Percentiles rank a stretch among this genome's conserved stretches.
Evolutionary conservation across 1,140 invertebrate genomes (phyloP).

Genomic region (Thaumatotibia leucotreta): DNA sequence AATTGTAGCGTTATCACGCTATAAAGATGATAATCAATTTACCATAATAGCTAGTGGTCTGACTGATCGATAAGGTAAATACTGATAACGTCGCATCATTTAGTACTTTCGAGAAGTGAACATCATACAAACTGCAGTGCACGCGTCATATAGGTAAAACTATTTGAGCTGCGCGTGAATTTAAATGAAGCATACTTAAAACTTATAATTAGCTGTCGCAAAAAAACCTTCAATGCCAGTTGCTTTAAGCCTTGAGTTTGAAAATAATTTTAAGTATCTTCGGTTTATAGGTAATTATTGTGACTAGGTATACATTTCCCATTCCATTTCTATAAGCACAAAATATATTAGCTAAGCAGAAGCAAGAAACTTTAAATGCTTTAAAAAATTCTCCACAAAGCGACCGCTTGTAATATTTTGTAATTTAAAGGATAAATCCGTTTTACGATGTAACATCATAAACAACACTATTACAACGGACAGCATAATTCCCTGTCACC

Average conservation of each 20-base stretch:
- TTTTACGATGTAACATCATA: not conserved
- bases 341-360: too few relatives aligned
- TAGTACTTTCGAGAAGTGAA: constrained; percentile 3
- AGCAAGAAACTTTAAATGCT: too few relatives aligned
- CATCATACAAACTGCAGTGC: not conserved
- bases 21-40: constrained; percentile 11
- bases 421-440: not conserved
- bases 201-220: too few relatives aligned
- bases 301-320: too few relatives aligned
- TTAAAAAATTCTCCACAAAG: not conserved
- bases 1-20: not conserved
- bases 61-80: not conserved
- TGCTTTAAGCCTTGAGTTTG: too few relatives aligned
- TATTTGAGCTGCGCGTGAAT: not conserved
- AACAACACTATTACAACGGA: not conserved
- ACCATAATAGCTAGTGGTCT: not conserved
- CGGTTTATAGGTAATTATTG: too few relatives aligned
- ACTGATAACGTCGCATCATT: not conserved
- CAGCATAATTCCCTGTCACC: not conserved
- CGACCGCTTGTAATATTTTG: too few relatives aligned
- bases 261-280: too few relatives aligned
- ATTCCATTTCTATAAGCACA: too few relatives aligned
- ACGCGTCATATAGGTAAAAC: not conserved
- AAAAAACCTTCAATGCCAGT: too few relatives aligned
- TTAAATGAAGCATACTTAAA: too few relatives aligned